These are phyloP conservation scores for Entelurus aequoreus DNA, from an alignment of 2,113 vertebrate genomes.

Conservation along the genomic window DNA sequence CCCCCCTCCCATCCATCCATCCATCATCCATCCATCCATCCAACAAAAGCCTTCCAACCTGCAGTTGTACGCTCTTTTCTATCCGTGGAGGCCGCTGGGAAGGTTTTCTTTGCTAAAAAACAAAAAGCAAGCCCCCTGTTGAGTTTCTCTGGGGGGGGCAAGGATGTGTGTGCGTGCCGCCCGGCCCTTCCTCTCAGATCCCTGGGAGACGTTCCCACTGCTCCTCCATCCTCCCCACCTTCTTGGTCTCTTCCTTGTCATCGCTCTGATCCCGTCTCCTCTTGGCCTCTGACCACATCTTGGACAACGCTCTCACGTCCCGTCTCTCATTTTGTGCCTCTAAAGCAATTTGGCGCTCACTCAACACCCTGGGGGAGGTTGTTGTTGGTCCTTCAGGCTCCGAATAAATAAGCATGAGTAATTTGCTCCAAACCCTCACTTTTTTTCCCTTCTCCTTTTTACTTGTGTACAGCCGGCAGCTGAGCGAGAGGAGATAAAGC, in stretches of 20 bases:
- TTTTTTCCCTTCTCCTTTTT: constrained; percentile 10
- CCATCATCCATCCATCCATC: not conserved
- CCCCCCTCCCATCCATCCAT: not conserved
- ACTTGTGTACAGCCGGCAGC: constrained; percentile 24
- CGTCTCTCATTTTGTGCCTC: not conserved
- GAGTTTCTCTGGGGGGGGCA: constrained; percentile 38
- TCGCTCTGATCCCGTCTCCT: not conserved
- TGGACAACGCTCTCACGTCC: not conserved
- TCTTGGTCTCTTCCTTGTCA: not conserved
- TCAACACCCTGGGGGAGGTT: constrained; percentile 34
- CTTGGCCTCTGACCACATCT: constrained; percentile 9
- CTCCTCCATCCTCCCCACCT: constrained; percentile 20
- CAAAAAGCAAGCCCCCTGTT: constrained; percentile 47
- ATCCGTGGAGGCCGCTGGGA: not conserved
- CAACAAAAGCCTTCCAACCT: constrained; percentile 42
- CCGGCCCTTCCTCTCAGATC: constrained; percentile 44
- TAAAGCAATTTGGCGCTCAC: constrained; percentile 33
- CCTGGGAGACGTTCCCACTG: constrained; percentile 32
- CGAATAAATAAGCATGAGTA: constrained; percentile 68
- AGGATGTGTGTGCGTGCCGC: constrained; percentile 40
- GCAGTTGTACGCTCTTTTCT: not conserved
- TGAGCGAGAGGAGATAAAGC: constrained; percentile 53
- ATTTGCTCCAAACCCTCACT: constrained; percentile 53
- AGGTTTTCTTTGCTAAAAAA: constrained; percentile 30
- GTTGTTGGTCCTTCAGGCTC: constrained; percentile 34